Base-by-base conservation (phyloP, 2,797 vertebrate genomes). In the Sciurus vulgaris region DNA sequence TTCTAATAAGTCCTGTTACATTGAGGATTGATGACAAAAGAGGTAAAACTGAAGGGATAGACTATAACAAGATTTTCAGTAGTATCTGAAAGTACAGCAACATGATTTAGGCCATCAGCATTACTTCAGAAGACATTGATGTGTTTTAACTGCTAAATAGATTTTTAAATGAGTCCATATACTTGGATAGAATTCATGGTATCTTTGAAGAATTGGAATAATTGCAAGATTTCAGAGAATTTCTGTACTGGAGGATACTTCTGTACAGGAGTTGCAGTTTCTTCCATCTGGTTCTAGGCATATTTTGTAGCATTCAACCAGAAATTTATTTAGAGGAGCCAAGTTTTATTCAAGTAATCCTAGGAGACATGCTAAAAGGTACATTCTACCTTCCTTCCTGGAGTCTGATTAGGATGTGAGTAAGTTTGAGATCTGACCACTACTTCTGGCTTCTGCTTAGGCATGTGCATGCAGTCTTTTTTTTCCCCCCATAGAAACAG, bases 221-320 rank as follows among this genome's bases (percentile, higher is more conserved):
- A 67, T 14, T 65, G 61, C 93, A 89, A 94, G 67, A 87, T 74
- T 95, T 20, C 67, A 65, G 91, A 63, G 74, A 95, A 82, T 96
- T 87, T 81, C 65, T 86, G 11, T 83, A 81, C 83, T 81, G 38
- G 73, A 93, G 56, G 56, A 84, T 28, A 73, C 28, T 76, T 89
- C 11, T 91, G 22, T 69, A 63, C 14, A 77, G 76, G 47, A 86
- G 24, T 92, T 76, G 4, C 6, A 91, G 67, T 93, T 93, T 54
- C 82, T 95, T 95, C 91, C 77, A 93, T 83, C 72, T 95, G 89
- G 38, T 70, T 30, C 44, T 44, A 90, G 83, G 63, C 65, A 54
- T 86, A 61, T 78, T 96, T 89, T 86, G 70, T 94, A 86, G 69
- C 82, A 84, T 77, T 94, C 73, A 93, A 82, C 38, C 79, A 69